Percentiles rank a stretch among this genome's conserved stretches.
Conservation (phyloP, 2,888 invertebrate genomes). For the Microplitis deprimator region DNA sequence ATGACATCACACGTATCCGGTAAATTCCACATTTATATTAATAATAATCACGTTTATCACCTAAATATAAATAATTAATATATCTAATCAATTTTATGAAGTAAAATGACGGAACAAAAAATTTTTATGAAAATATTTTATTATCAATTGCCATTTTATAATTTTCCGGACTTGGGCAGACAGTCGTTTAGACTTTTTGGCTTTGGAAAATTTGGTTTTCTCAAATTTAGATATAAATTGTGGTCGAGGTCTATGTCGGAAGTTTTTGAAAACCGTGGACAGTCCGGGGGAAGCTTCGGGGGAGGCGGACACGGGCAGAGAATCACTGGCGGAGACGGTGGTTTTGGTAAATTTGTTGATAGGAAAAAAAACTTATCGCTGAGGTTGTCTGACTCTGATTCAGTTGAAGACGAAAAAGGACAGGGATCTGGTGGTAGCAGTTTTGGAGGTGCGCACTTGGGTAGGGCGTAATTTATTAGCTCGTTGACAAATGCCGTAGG, state of each 20-base stretch:
- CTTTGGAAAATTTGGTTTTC: background rate
- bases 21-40: background rate
- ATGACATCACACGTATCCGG: slow-evolving; percentile 12
- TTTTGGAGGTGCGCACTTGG: background rate
- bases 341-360: slow-evolving; percentile 54
- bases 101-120: no score
- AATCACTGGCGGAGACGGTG: slow-evolving; percentile 56
- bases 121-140: no score
- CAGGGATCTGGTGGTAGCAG: background rate
- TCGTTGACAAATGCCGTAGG: background rate
- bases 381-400: background rate
- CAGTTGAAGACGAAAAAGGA: background rate
- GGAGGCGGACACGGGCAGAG: slow-evolving; percentile 63
- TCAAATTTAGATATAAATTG: background rate
- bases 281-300: slow-evolving; percentile 60
- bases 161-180: slow-evolving; percentile 44
- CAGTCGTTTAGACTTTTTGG: background rate
- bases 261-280: slow-evolving; percentile 54
- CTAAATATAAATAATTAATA: background rate
- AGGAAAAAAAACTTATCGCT: background rate
- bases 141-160: no score
- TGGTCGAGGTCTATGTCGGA: slow-evolving; percentile 40
- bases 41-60: background rate
- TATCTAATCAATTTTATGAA: background rate
- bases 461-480: background rate